Percentiles rank a stretch among this genome's conserved stretches.
phyloP scores from a whole-genome alignment of 2,888 invertebrate species.

The Furcula furcula region DNA sequence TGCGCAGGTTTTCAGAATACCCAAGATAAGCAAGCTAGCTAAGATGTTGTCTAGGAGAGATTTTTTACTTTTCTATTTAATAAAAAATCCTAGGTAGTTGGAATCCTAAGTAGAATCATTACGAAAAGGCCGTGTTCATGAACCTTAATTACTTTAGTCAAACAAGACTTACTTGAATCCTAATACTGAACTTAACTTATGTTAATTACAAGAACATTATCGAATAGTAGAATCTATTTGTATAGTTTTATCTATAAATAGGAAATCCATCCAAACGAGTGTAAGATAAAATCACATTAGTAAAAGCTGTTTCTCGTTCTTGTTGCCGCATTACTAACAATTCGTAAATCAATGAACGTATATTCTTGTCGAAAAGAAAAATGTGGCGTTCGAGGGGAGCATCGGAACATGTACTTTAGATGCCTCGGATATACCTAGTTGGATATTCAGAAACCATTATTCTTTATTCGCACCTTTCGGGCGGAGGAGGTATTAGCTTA shows the following conservation, averaged over 20 bases:
- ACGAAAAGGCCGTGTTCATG: too few species aligned
- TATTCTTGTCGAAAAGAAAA: slow-evolving; percentile 39
- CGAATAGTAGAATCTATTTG: slow-evolving; percentile 11
- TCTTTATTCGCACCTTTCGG: slow-evolving; percentile 32
- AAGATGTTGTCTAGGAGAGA: too few species aligned
- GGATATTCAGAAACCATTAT: slow-evolving; percentile 43
- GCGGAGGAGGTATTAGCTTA: slow-evolving; percentile 32
- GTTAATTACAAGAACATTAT: too few species aligned
- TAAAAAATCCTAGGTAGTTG: too few species aligned
- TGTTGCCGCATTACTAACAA: slow-evolving; percentile 30
- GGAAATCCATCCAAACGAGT: slow-evolving; percentile 23
- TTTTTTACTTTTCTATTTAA: too few species aligned
- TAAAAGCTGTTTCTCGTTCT: slow-evolving; percentile 12
- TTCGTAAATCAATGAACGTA: slow-evolving; percentile 31
- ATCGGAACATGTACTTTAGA: slow-evolving; percentile 31
- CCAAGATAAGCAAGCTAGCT: too few species aligned
- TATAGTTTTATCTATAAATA: slow-evolving; percentile 10
- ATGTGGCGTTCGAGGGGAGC: slow-evolving; percentile 40
- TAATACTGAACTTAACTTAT: too few species aligned
- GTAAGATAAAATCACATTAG: slow-evolving; percentile 17
- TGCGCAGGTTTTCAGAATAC: background rate
- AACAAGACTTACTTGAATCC: too few species aligned
- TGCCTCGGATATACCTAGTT: slow-evolving; percentile 28
- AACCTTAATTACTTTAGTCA: too few species aligned
- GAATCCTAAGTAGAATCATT: too few species aligned